Base-by-base conservation (phyloP, 2,797 vertebrate species). In the Urocyon cinereoargenteus region DNA sequence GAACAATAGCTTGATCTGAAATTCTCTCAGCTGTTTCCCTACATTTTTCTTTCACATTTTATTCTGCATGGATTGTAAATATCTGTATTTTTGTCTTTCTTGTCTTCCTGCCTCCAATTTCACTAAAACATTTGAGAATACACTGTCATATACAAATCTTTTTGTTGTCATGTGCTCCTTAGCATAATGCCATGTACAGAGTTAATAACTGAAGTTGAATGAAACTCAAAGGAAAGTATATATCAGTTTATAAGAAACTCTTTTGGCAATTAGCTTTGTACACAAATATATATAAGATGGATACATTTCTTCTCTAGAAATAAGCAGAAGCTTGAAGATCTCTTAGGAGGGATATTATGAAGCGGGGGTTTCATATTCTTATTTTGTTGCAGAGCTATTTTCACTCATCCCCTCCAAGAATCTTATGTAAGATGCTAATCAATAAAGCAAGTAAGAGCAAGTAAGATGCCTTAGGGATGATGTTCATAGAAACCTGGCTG, bases 21-120 rank as follows among this genome's bases (percentile, higher is more conserved):
- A 24, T 53, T 16, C 31, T 68, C 6, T 89, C 51, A 78, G 62
- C 18, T 68, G 36, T 73, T 57, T 21, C 13, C 0, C 45, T 78
- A 64, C 2, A 14, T 26, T 40, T 86, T 78, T n/a, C 40, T 70
- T 94, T 87, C 61, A 90, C 7, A 90, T 21, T 13, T 83, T 40
- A 66, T 66, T 87, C 14, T 82, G 3, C 21, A 86, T 7, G 79
- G n/a, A 49, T 86, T 91, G 59, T 28, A 84, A 85, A 3, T 95
- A 77, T 15, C 6, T 90, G n/a, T 72, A 72, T 64, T 90, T 97
- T 85, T 87, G 53, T 83, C 49, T 90, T 89, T 83, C 31, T 91
- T 81, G 6, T 59, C 34, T 91, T 82, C 21, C 24, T 61, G 57
- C 7, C 70, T 95, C 61, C 31, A 72, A 66, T 73, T 86, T 77